Evolutionary conservation across 2,113 vertebrate species (phyloP).

Genomic region (Corythaixoides concolor): DNA sequence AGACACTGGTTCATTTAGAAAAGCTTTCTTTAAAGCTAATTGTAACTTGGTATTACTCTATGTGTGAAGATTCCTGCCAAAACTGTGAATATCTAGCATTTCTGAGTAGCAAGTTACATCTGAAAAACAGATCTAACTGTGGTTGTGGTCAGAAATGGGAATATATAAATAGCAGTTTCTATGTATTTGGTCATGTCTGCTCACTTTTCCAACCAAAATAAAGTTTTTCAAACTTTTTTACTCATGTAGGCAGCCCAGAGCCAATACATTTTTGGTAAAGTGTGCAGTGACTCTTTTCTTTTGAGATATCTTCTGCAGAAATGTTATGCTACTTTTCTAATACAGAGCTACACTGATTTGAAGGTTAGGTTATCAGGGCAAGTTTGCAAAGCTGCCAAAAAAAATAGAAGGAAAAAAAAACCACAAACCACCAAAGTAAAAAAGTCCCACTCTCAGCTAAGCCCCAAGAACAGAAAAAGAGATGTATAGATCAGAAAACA

Average conservation of each 20-base stretch:
- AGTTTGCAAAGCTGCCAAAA: background rate
- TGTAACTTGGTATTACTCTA: background rate
- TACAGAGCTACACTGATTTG: background rate
- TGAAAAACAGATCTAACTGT: conserved; percentile 38
- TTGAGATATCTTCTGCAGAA: background rate
- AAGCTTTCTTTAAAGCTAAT: background rate
- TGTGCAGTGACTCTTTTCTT: background rate
- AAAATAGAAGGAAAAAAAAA: background rate
- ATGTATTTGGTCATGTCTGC: conserved; percentile 61
- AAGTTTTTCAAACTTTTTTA: background rate
- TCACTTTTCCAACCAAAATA: conserved; percentile 67
- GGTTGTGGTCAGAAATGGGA: conserved; percentile 39
- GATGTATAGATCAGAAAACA: background rate
- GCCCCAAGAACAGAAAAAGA: background rate
- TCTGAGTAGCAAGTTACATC: conserved; percentile 23
- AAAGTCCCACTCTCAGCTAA: background rate
- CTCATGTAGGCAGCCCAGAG: background rate
- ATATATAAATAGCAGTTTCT: conserved; percentile 28
- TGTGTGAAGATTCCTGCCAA: background rate
- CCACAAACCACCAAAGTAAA: background rate
- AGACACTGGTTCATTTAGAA: background rate
- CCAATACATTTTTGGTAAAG: conserved; percentile 7
- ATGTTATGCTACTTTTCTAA: background rate
- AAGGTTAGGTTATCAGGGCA: background rate
- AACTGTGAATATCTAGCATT: background rate